A percentile compares a stretch with the other conserved stretches of the same genome.
Conservation (phyloP, 53 echinoderm and acorn worm species). For the Holothuria scabra region DNA sequence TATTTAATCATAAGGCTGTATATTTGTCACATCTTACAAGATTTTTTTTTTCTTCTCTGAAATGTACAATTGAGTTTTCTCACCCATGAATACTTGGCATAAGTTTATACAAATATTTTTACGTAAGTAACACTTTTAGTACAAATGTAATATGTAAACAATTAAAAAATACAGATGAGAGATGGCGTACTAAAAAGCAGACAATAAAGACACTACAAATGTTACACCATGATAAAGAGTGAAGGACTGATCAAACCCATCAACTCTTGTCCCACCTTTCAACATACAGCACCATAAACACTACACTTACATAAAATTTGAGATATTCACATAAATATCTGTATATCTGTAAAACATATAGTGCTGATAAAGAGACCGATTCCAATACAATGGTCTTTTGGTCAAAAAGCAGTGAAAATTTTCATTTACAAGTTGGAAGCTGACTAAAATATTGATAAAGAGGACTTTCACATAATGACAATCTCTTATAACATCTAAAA, state of each 20-base stretch:
- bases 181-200: no score
- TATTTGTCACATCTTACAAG: no score
- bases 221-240: no score
- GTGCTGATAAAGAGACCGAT: background rate
- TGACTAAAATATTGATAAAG: background rate
- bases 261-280: background rate
- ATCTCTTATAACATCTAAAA: no score
- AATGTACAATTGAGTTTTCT: slow-evolving; percentile 4
- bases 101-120: slow-evolving; percentile 22
- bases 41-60: background rate
- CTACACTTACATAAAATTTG: background rate
- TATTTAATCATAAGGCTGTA: no score
- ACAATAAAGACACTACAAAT: no score
- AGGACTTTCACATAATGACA: no score
- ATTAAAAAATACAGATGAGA: no score
- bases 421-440: slow-evolving; percentile 19
- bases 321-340: background rate
- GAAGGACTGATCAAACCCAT: no score
- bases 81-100: slow-evolving; percentile 18
- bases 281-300: slow-evolving; percentile 16
- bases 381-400: slow-evolving; percentile 1
- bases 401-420: slow-evolving; percentile 6
- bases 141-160: background rate
- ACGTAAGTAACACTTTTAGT: background rate
- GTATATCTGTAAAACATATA: background rate